Percentiles rank a stretch among this genome's conserved stretches.
These are phyloP conservation scores for Coptotermes formosanus DNA, from an alignment of 1,140 invertebrate species.

Conservation along the genomic window DNA sequence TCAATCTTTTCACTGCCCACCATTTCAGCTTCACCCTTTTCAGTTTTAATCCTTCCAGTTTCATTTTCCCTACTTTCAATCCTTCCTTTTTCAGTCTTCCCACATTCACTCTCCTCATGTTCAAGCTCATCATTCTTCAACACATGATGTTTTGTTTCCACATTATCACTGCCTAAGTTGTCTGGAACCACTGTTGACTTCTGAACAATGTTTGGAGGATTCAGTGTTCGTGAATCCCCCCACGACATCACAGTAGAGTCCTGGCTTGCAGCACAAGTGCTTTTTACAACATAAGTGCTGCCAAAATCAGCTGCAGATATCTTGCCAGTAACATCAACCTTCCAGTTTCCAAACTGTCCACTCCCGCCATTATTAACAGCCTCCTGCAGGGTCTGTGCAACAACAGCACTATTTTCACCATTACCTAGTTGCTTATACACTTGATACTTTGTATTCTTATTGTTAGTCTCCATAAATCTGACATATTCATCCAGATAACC, in stretches of 20 bases:
- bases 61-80: too few species aligned
- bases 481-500: not conserved
- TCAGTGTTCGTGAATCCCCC: too few species aligned
- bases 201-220: too few species aligned
- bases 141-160: too few species aligned
- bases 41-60: not conserved
- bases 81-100: too few species aligned
- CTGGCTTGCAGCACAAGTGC: too few species aligned
- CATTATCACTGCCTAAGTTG: too few species aligned
- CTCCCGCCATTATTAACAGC: not conserved
- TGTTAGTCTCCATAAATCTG: not conserved
- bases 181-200: too few species aligned
- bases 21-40: not conserved
- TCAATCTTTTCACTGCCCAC: not conserved
- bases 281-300: too few species aligned
- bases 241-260: too few species aligned
- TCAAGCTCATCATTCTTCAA: too few species aligned
- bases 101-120: too few species aligned
- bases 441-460: not conserved
- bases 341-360: not conserved
- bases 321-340: not conserved
- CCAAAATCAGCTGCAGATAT: not conserved
- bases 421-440: not conserved
- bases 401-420: not conserved
- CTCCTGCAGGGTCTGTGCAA: not conserved